Base-by-base conservation (phyloP, 2,113 vertebrate genomes). In the Genyomyrus donnyi region DNA sequence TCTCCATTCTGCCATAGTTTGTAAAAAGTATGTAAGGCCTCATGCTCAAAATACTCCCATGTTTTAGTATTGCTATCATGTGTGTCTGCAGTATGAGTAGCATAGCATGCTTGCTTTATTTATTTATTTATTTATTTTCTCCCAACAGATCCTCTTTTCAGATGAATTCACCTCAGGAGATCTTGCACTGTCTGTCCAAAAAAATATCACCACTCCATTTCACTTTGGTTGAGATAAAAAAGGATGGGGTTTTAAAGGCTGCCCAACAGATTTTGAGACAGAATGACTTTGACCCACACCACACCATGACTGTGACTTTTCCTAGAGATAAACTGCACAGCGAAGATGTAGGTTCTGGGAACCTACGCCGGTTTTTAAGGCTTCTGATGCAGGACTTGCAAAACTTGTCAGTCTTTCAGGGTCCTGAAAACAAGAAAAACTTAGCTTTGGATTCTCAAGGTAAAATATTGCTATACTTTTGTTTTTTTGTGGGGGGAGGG, bases 211-310 rank as follows among this genome's bases (percentile, higher is more conserved):
- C 88, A 83, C 95, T 94, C 93, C 56, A 93, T 90, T 93, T 56
- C 49, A 93, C 94, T 92, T 94, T 87, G 88, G 92, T 98, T 93
- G 95, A 93, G 91, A 95, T 99, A 93, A 93, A 92, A 19, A 90
- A 93, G 89, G 94, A 95, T 31, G 92, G 93, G 90, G 94, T 96
- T 89, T 96, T 97, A 95, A 92, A 91, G 15, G 97, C 96, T 50
- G 97, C 96, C 84, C 91, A 98, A 91, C 93, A 94, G 89, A 95
- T 95, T 92, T 96, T 98, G 92, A 95, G 95, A 86, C 95, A 94
- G 91, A 90, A 92, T 19, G 95, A 93, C 91, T 99, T 99, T 91
- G 95, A 94, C 94, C 97, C 98, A 88, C 93, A 93, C 35, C 94
- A 92, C 48, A 89, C 93, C 35, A 95, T 98, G 91, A 95, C 96